phyloP scores from a whole-genome alignment of 2,888 invertebrate genomes.

The Chloroclysta siterata region DNA sequence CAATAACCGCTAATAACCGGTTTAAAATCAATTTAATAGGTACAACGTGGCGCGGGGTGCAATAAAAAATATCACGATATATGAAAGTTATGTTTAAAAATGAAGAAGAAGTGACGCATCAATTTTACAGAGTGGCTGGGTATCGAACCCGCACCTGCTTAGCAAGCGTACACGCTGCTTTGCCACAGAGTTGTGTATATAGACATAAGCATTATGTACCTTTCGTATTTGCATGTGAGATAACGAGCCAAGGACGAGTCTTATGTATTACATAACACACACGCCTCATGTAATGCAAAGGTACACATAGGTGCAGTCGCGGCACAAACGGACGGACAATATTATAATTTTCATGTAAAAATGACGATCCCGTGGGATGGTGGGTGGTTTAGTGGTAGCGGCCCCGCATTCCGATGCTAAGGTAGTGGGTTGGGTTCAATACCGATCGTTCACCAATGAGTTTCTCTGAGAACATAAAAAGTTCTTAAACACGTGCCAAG shows the following conservation, averaged over 20 bases:
- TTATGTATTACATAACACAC: background rate
- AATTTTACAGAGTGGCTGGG: background rate
- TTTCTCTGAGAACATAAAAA: too few relatives aligned
- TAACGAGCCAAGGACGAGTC: conserved; percentile 2
- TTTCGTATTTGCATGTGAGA: conserved; percentile 5
- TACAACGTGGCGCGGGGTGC: background rate
- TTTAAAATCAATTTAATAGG: background rate
- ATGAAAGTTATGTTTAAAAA: background rate
- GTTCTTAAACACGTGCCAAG: too few relatives aligned
- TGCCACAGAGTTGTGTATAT: background rate
- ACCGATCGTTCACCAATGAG: too few relatives aligned
- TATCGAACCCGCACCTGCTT: background rate
- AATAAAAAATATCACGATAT: background rate
- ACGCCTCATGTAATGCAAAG: too few relatives aligned
- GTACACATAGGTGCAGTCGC: conserved; percentile 1
- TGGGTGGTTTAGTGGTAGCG: too few relatives aligned
- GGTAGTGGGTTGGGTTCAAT: too few relatives aligned
- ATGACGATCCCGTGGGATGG: too few relatives aligned
- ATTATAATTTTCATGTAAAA: too few relatives aligned
- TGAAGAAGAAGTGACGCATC: too few relatives aligned
- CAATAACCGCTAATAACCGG: conserved; percentile 1
- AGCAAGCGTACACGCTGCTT: background rate
- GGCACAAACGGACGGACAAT: background rate
- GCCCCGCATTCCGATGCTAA: too few relatives aligned
- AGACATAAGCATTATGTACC: background rate